Conservation (phyloP, 2,113 vertebrate genomes). For the Charina bottae region DNA sequence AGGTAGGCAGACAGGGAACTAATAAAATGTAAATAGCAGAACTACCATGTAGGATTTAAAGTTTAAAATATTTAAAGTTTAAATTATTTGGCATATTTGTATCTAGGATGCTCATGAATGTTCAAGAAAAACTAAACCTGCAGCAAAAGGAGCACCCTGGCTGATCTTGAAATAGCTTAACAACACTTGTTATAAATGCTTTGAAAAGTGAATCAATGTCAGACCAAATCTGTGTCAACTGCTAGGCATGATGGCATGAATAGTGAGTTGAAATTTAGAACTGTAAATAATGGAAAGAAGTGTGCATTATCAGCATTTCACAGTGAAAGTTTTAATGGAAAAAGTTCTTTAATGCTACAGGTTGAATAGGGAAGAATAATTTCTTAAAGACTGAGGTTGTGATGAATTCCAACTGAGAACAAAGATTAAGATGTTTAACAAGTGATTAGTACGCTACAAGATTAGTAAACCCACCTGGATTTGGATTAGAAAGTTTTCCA, state of each 20-base stretch:
- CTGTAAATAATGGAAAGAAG: neutral
- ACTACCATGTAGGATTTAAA: neutral
- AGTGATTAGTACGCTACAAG: neutral
- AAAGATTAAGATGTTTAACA: neutral
- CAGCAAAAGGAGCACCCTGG: no score
- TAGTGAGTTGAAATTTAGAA: neutral
- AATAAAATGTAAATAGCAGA: neutral
- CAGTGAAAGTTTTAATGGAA: neutral
- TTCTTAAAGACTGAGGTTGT: neutral
- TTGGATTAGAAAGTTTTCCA: neutral
- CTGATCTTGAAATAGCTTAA: no score
- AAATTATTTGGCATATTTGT: neutral
- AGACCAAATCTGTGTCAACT: neutral
- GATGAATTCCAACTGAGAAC: neutral
- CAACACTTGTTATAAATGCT: neutral
- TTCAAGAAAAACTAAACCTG: no score
- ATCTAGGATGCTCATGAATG: neutral
- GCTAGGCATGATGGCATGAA: neutral
- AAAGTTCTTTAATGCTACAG: neutral
- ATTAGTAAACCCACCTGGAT: neutral
- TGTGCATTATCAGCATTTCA: neutral
- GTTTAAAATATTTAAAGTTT: neutral
- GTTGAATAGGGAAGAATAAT: neutral
- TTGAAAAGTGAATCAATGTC: slow-evolving; percentile 8
- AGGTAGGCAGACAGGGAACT: neutral